Base-by-base conservation (phyloP, 2,113 vertebrate genomes). In the Limnothrissa miodon region DNA sequence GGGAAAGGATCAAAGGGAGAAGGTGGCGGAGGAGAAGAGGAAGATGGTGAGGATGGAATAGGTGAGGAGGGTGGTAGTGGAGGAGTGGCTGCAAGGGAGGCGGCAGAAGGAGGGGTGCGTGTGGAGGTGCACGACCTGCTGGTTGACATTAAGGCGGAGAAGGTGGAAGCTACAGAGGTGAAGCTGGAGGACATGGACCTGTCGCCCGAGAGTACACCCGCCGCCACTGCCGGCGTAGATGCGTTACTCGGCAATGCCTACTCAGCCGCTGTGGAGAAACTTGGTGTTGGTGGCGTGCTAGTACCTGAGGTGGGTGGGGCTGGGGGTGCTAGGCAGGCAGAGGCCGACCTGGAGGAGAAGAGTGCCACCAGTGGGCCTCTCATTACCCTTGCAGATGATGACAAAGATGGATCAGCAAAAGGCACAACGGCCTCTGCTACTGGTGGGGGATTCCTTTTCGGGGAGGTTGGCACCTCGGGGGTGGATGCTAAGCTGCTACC, bases 181-280 rank as follows among this genome's bases (percentile, higher is more conserved):
- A 99, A 99, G 89, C 93, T 99, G 86, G 98, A 99, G 25, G 98
- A 99, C 87, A 95, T 99, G 94, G 98, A 99, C 92, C 92, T 99
- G 81, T 97, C 97, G 59, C 98, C 97, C 0, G 98, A 99, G 87
- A 97, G 66, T 33, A 74, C 96, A 84, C 25, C 98, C 87, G 97
- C 96, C 79, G 94, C 96, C 0, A 94, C 99, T 44, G 97, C 98
- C 53, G 98, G 98, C 88, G 98, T 99, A 0, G 98, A 97, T 83
- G 98, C 97, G 19, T 94, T 99, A 81, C 87, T 99, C 84, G 98
- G 98, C 88, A 97, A 98, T 42, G 96, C 98, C 0, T 99, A 99
- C 86, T 97, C 97, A 4, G 95, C 97, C 36, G 97, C 97, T n/a
- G 97, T 99, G 82, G 97, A 98, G 91, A 98, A 98, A 83, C 94